These are phyloP conservation scores for Trichopoda pennipes DNA, from an alignment of 2,888 invertebrate genomes.

Conservation along the genomic window DNA sequence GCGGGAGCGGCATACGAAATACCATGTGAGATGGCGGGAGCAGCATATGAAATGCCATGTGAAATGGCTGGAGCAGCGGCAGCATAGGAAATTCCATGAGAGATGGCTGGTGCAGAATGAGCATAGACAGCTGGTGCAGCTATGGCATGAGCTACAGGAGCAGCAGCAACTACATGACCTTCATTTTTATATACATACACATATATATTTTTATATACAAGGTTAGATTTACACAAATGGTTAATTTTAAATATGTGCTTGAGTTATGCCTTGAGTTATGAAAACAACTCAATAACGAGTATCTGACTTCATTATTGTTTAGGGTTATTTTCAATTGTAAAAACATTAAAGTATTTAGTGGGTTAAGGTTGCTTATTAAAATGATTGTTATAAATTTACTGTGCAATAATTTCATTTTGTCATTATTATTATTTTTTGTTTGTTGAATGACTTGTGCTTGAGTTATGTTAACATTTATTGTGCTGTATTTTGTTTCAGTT, in stretches of 20 bases:
- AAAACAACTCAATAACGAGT: too few relatives aligned
- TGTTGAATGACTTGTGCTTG: slow-evolving; percentile 38
- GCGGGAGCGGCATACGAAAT: slow-evolving; percentile 67
- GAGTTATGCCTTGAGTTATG: too few relatives aligned
- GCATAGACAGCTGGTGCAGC: slow-evolving; percentile 70
- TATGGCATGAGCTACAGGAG: slow-evolving; percentile 73
- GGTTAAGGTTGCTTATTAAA: slow-evolving; percentile 7
- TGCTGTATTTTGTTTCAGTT: neutral
- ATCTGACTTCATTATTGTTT: neutral
- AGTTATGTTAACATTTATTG: slow-evolving; percentile 14
- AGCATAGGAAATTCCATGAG: slow-evolving; percentile 50
- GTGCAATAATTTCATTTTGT: slow-evolving; percentile 43
- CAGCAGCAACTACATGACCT: slow-evolving; percentile 74
- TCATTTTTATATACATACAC: slow-evolving; percentile 59
- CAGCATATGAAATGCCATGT: slow-evolving; percentile 65
- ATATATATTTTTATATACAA: slow-evolving; percentile 43
- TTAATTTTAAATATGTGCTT: slow-evolving; percentile 41
- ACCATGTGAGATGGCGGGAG: slow-evolving; percentile 63
- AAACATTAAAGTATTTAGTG: slow-evolving; percentile 4
- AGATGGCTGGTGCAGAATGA: slow-evolving; percentile 71
- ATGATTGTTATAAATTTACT: slow-evolving; percentile 38
- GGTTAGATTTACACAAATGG: slow-evolving; percentile 63
- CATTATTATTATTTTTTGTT: too few relatives aligned
- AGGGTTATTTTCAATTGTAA: neutral
- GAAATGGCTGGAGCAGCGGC: slow-evolving; percentile 72